Evolutionary conservation across 2,888 invertebrate genomes (phyloP).

Genomic region (Orgyia antiqua): DNA sequence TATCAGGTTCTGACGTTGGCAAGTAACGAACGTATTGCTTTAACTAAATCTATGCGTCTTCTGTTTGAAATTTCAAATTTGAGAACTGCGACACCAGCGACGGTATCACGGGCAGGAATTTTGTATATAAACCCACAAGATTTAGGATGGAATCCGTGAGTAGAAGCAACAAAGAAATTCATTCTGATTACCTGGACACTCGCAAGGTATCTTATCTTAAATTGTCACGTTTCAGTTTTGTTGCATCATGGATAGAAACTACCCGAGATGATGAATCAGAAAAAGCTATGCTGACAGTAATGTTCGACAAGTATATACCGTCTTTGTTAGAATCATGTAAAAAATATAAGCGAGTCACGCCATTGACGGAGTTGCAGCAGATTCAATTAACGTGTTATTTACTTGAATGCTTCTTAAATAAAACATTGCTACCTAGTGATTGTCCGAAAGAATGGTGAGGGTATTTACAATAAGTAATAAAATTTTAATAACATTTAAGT

Average conservation of each 20-base stretch:
- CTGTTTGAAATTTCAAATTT: conserved; percentile 96
- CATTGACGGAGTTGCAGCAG: conserved; percentile 93
- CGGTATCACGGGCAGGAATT: conserved; percentile 96
- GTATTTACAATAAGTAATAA: neutral
- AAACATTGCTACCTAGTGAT: conserved; percentile 88
- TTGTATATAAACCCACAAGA: conserved; percentile 96
- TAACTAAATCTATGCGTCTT: conserved; percentile 92
- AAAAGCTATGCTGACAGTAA: conserved; percentile 87
- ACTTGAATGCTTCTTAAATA: conserved; percentile 89
- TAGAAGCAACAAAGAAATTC: conserved; percentile 15
- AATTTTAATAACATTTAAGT: neutral
- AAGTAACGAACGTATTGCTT: conserved; percentile 95
- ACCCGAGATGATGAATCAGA: conserved; percentile 84
- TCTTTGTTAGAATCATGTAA: conserved; percentile 86
- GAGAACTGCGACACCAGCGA: conserved; percentile 95
- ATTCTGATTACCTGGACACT: neutral
- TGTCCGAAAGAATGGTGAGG: conserved; percentile 94
- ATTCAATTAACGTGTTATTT: conserved; percentile 92
- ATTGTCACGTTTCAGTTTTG: conserved; percentile 76
- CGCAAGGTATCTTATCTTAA: neutral
- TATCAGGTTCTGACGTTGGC: conserved; percentile 94
- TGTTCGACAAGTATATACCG: conserved; percentile 97
- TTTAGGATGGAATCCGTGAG: conserved; percentile 96
- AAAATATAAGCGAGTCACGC: conserved; percentile 93
- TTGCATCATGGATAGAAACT: conserved; percentile 92